Evolutionary conservation across 2,797 vertebrate genomes (phyloP), one percentile per base, ranked within the genome.

Genomic region (Thaleichthys pacificus): DNA sequence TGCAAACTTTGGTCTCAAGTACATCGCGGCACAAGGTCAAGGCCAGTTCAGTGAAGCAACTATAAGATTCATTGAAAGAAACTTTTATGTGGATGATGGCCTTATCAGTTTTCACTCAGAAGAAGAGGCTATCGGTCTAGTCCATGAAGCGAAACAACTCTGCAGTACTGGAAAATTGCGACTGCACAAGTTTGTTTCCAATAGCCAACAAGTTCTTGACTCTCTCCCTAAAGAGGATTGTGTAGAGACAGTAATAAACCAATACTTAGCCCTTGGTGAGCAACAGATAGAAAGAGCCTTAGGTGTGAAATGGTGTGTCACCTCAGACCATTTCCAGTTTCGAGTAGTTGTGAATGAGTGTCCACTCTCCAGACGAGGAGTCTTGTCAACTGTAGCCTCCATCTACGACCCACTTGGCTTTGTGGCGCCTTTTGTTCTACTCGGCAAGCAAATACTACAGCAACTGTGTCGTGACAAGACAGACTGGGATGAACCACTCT

Each of bases 361-460:
- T 9, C 61, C 70, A 65, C 62, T 65, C 4, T n/a, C 70, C 26
- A 35, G 61, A 56, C 63, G 69, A 71, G 69, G 69, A 71, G 61
- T 71, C 3, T 54, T 64, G 69, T 71, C 69, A 5, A 64, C 69
- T 9, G 61, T 71, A 49, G 69, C 69, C 42, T 71, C 69, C 30
- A 3, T 32, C 30, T 32, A 32, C 30, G 30, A 32, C 5, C 30
- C 30, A 32, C 30, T 32, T 17, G 24, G 47, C 14, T 71, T 17
- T 54, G 69, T 32, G 28, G 9, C 42, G 24, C 12, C 42, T 22
- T 70, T 74, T 21, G 30, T 71, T 35, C 35, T 75, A 21, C 30
- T 64, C 8, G 74, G 74, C 5, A 75, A 75, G 51, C 58, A 63
- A 54, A 75, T 75, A 21, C 24, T 75, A 11, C 62, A 75, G 42